Evolutionary conservation across 2,113 vertebrate genomes (phyloP).

Genomic region (Megaleporinus macrocephalus): DNA sequence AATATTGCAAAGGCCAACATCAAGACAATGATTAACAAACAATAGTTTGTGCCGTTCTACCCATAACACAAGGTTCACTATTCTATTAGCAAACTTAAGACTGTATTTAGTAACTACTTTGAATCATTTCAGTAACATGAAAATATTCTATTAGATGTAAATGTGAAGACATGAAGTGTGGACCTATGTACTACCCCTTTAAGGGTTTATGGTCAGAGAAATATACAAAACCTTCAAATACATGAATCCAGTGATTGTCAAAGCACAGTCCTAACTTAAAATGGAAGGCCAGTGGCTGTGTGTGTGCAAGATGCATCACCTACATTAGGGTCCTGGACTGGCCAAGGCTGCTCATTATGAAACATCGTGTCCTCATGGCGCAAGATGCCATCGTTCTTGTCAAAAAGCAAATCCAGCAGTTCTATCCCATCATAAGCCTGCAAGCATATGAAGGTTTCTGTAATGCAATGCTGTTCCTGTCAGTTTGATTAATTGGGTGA

Average conservation of each 20-base stretch:
- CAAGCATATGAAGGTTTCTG: conserved; percentile 12
- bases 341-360: conserved; percentile 71
- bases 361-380: conserved; percentile 75
- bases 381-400: conserved; percentile 86
- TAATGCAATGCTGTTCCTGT: background rate
- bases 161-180: no score
- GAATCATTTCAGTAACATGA: no score
- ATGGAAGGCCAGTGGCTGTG: background rate
- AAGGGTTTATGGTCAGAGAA: background rate
- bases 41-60: background rate
- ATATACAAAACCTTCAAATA: background rate
- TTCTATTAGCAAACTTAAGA: no score
- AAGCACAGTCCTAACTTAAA: background rate
- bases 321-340: conserved; percentile 72
- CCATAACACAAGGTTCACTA: no score
- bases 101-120: no score
- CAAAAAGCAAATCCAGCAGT: conserved; percentile 91
- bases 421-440: conserved; percentile 75
- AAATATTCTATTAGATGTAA: no score
- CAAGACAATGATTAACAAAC: background rate
- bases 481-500: conserved; percentile 20
- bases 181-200: background rate
- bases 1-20: background rate
- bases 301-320: conserved; percentile 53
- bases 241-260: background rate